Evolutionary conservation across 2,797 vertebrate species (phyloP).

Genomic region (Diceros bicornis): DNA sequence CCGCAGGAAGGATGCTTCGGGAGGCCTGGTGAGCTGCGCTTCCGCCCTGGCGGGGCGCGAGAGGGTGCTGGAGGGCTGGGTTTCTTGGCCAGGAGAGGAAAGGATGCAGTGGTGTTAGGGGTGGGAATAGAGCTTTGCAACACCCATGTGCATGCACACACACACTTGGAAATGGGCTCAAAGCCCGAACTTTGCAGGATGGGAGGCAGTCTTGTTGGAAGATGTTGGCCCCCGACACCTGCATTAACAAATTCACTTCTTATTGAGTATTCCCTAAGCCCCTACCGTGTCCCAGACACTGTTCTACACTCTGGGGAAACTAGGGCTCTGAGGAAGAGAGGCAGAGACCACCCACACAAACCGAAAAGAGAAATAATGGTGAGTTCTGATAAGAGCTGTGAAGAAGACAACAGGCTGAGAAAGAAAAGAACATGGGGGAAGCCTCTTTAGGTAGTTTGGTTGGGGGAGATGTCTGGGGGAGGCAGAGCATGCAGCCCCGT

Average conservation of each 20-base stretch:
- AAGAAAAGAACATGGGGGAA: not conserved
- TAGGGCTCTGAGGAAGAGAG: not conserved
- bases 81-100: not conserved
- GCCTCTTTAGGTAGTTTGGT: not conserved
- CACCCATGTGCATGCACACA: too few species aligned
- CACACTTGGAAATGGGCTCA: not conserved
- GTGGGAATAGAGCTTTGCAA: not conserved
- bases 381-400: not conserved
- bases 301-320: not conserved
- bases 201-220: not conserved
- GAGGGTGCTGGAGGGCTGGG: fast-evolving
- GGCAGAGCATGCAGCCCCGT: not conserved
- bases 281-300: not conserved
- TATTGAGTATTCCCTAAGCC: not conserved
- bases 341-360: not conserved
- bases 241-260: not conserved
- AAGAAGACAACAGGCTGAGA: not conserved
- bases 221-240: not conserved
- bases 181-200: not conserved
- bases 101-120: not conserved
- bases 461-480: not conserved
- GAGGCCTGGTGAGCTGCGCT: slow-evolving; percentile 89
- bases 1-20: slow-evolving; percentile 92
- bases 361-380: not conserved
- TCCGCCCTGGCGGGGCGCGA: not conserved